Base-by-base conservation (phyloP, 2,888 invertebrate species). In the Drosophila tripunctata region DNA sequence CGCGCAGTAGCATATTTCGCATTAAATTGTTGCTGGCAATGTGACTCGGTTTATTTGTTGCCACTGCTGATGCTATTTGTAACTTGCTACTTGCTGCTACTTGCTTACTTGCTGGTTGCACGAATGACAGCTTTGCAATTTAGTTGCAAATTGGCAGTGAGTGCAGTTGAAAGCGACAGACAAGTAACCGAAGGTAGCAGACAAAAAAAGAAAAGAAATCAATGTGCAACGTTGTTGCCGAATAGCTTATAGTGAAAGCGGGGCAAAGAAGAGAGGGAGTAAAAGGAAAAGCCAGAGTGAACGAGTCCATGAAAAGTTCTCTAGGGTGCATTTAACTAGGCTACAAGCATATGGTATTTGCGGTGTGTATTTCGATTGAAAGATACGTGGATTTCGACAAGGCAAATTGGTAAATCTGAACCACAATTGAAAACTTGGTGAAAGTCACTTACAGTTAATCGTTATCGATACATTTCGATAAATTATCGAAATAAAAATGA, bases 61-160 rank as follows among this genome's bases (percentile, higher is more conserved):
- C 10, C 51, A 51, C 3, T 62, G 17, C 5, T 44, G 33, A n/a
- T 50, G 44, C n/a, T 55, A 47, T 27, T 61, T 40, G 30, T 47
- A 38, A 17, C 8, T 60, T 45, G 3, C 10, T 10, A 10, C 10
- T 27, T 8, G 3, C 27, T 10, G 2, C 10, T 10, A 10, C 27
- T 17, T 36, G 24, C 6, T 65, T 35, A 45, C 38, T 36, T 38
- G 55, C 52, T 44, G 57, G 58, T 52, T 62, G 75, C 64, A 72
- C 75, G 63, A 68, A 61, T 69, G 84, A 75, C 75, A 81, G 67
- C 61, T 62, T 75, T 67, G 81, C 75, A 80, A 80, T 83, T 78
- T 75, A 70, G 78, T 78, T 78, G 75, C 78, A 80, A 83, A 83
- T 81, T 80, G 83, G 75, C 66, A 78, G 64, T 66, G 74, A 80